phyloP scores from a whole-genome alignment of 2,888 invertebrate species.

The Trichogramma evanescens region DNA sequence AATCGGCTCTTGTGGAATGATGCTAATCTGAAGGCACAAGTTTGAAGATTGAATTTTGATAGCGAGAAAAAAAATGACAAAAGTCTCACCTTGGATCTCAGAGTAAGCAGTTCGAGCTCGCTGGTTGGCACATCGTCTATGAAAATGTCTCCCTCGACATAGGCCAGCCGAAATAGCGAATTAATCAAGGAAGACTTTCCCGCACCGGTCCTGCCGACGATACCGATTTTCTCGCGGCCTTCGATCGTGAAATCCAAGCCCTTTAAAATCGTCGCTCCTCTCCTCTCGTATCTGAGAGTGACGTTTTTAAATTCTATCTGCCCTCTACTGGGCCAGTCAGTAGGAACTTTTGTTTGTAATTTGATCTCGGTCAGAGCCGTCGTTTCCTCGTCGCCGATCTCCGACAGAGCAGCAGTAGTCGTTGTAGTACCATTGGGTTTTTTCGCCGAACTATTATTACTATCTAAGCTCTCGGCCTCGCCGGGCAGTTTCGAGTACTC shows the following conservation, averaged over 20 bases:
- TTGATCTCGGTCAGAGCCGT: not conserved
- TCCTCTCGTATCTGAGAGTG: constrained; percentile 50
- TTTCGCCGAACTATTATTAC: constrained; percentile 35
- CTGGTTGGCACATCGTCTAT: constrained; percentile 62
- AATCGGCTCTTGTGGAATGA: constrained; percentile 57
- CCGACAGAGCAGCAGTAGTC: constrained; percentile 66
- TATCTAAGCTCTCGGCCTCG: not conserved
- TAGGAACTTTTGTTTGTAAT: constrained; percentile 37
- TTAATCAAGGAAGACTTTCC: constrained; percentile 66
- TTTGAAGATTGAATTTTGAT: not conserved
- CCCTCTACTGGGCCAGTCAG: constrained; percentile 53
- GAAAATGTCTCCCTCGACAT: constrained; percentile 57
- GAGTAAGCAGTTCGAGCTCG: constrained; percentile 53
- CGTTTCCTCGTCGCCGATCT: not conserved
- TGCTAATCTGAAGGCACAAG: constrained; percentile 47
- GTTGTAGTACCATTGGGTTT: constrained; percentile 57
- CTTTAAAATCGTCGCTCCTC: constrained; percentile 47
- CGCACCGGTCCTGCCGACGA: constrained; percentile 59
- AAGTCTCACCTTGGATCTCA: constrained; percentile 48
- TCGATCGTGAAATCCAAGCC: constrained; percentile 51
- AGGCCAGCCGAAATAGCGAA: constrained; percentile 62
- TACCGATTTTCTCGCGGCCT: constrained; percentile 57
- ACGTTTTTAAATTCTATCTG: constrained; percentile 50
- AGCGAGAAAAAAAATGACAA: not conserved
- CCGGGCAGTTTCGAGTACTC: constrained; percentile 51